phyloP scores from a whole-genome alignment of 2,113 vertebrate species.

The Heteronetta atricapilla region DNA sequence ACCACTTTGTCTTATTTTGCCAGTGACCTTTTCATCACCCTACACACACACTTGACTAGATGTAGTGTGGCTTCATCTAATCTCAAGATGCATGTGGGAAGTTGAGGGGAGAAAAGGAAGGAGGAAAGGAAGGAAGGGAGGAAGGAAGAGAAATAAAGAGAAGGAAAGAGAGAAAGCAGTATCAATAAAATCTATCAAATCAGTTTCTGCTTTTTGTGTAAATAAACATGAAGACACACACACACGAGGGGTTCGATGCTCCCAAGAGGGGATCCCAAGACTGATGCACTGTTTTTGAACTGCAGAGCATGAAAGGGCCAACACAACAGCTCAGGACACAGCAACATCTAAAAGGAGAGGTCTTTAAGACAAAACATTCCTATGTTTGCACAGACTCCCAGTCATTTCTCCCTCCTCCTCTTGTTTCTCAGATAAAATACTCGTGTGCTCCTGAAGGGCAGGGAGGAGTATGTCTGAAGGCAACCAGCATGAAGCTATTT shows the following conservation, averaged over 20 bases:
- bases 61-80: not conserved
- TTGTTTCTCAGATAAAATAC: not conserved
- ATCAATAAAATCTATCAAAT: not conserved
- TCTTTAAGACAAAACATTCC: not conserved
- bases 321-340: not conserved
- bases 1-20: not conserved
- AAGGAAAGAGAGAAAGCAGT: not conserved
- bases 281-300: not conserved
- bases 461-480: not conserved
- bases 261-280: not conserved
- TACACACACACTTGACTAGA: rapidly evolving
- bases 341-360: not conserved
- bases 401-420: not conserved
- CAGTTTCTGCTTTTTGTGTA: not conserved
- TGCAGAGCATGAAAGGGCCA: not conserved
- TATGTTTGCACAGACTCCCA: not conserved
- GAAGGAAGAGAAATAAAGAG: not conserved
- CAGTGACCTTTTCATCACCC: not conserved
- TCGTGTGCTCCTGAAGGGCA: not conserved
- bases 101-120: not conserved
- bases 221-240: not conserved
- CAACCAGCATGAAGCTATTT: not conserved
- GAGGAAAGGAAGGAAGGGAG: not conserved
- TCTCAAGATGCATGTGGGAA: not conserved
- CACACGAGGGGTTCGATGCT: not conserved